A percentile compares a stretch with the other conserved stretches of the same genome.
phyloP scores from a whole-genome alignment of 2,888 invertebrate species.

The Patella caerulea region DNA sequence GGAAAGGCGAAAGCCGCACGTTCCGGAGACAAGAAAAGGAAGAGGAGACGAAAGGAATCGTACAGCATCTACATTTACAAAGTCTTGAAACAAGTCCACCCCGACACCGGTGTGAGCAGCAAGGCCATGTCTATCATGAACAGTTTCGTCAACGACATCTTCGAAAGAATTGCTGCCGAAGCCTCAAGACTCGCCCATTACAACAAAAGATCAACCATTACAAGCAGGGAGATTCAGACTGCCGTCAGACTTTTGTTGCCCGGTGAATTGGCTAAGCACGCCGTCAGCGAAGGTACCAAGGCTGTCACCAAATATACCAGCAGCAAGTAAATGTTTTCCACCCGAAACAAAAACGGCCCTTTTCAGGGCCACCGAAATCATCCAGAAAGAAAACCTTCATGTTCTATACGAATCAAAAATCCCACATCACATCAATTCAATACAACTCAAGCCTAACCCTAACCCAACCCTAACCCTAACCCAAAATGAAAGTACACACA shows the following conservation, averaged over 20 bases:
- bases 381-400: too few species aligned
- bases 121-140: constrained; percentile 50
- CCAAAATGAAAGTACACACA: too few species aligned
- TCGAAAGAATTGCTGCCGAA: constrained; percentile 64
- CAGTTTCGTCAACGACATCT: constrained; percentile 67
- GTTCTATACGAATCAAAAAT: too few species aligned
- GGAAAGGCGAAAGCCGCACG: constrained; percentile 52
- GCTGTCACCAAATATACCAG: constrained; percentile 68
- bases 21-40: constrained; percentile 58
- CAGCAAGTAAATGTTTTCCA: constrained; percentile 37
- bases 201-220: constrained; percentile 71
- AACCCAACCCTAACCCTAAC: too few species aligned
- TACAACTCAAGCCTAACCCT: too few species aligned
- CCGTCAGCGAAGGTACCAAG: constrained; percentile 70
- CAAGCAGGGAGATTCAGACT: constrained; percentile 80
- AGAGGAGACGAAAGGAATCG: constrained; percentile 52
- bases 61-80: constrained; percentile 61
- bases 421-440: too few species aligned
- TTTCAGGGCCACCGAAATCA: too few species aligned
- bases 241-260: constrained; percentile 80
- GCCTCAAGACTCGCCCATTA: constrained; percentile 58
- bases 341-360: too few species aligned
- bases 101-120: constrained; percentile 60
- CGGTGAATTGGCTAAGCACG: constrained; percentile 82
- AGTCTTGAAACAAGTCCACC: constrained; percentile 65